Conservation (phyloP, 1,140 invertebrate species). For the Drosophila ananassae region DNA sequence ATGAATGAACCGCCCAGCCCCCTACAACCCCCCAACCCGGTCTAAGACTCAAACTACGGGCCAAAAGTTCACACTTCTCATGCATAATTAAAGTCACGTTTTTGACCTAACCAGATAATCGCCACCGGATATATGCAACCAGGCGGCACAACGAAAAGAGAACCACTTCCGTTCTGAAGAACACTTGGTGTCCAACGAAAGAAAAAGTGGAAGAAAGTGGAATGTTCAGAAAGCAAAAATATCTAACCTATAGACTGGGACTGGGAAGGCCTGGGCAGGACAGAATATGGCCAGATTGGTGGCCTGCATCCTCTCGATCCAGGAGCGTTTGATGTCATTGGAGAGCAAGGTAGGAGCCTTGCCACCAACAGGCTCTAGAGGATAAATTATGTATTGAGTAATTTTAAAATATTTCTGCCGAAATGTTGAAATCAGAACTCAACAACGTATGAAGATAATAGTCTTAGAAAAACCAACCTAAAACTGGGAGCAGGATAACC, state of each 20-base stretch:
- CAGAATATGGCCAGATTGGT: constrained; percentile 83
- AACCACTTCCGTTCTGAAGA: constrained; percentile 86
- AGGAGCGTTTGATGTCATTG: constrained; percentile 86
- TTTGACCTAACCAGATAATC: constrained; percentile 86
- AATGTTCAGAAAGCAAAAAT: neutral
- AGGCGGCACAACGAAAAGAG: constrained; percentile 87
- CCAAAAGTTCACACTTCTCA: constrained; percentile 56
- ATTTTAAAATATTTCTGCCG: neutral
- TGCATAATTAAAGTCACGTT: constrained; percentile 60
- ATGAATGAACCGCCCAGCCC: constrained; percentile 60
- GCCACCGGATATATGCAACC: constrained; percentile 87
- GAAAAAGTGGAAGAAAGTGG: neutral
- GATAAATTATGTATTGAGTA: neutral
- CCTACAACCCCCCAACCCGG: neutral
- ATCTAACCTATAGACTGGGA: constrained; percentile 88
- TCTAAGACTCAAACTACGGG: constrained; percentile 12
- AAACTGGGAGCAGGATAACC: constrained; percentile 87
- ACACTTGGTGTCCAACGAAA: neutral
- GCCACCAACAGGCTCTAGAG: constrained; percentile 88
- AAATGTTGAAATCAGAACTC: constrained; percentile 86
- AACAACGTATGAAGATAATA: neutral
- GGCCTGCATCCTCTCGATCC: constrained; percentile 85
- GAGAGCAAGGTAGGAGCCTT: constrained; percentile 88
- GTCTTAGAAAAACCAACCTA: constrained; percentile 85
- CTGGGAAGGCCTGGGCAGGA: constrained; percentile 88